A percentile compares a stretch with the other conserved stretches of the same genome.
Conservation (phyloP, 1,140 invertebrate genomes). For the Aphaenogaster rudis region DNA sequence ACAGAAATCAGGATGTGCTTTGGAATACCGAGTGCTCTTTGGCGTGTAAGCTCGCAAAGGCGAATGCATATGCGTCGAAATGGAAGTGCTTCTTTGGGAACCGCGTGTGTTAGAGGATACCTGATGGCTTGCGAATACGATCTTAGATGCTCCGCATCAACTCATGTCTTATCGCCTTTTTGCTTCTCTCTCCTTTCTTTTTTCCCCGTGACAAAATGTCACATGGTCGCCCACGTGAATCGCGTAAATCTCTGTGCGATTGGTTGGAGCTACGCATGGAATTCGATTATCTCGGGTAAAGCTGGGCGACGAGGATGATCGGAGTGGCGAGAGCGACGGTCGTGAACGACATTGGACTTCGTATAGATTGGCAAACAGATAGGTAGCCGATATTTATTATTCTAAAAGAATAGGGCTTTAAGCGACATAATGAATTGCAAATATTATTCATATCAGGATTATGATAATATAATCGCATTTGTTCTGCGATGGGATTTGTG, state of each 20-base stretch:
- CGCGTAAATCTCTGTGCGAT: conserved; percentile 67
- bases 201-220: neutral
- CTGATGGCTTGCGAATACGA: neutral
- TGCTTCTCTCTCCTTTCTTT: too few species aligned
- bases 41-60: conserved; percentile 41
- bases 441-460: conserved; percentile 3
- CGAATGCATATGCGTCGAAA: conserved; percentile 29
- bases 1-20: conserved; percentile 13
- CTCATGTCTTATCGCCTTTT: conserved; percentile 28
- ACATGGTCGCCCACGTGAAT: conserved; percentile 28
- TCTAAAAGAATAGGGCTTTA: neutral
- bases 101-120: neutral
- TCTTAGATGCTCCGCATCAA: neutral
- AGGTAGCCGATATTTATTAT: conserved; percentile 6
- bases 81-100: conserved; percentile 42
- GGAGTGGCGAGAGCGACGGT: neutral
- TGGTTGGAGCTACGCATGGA: conserved; percentile 69
- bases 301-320: neutral
- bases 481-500: neutral
- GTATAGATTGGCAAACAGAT: neutral
- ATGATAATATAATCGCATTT: conserved; percentile 23
- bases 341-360: conserved; percentile 1
- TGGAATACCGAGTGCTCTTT: conserved; percentile 22
- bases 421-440: neutral
- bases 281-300: conserved; percentile 73